Percentiles rank a stretch among this genome's conserved stretches.
Evolutionary conservation across 2,888 invertebrate species (phyloP).

Genomic region (Ceratothoa steindachneri): DNA sequence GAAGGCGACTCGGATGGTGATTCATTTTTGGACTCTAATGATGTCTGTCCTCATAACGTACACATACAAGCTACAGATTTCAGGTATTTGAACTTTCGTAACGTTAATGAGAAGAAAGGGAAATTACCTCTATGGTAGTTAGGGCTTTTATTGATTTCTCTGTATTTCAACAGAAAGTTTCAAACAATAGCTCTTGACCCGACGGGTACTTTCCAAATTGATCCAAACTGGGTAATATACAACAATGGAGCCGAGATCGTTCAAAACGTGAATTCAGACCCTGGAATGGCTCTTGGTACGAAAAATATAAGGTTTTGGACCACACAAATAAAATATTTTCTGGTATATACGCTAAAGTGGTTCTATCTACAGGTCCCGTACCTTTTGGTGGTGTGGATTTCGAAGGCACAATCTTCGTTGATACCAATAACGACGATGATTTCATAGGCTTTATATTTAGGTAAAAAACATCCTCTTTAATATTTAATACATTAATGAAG

Average conservation of each 20-base stretch:
- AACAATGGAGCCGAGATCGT: slow-evolving; percentile 84
- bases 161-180: slow-evolving; percentile 61
- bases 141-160: neutral
- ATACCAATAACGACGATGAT: slow-evolving; percentile 86
- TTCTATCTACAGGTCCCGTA: too few species aligned
- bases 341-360: too few species aligned
- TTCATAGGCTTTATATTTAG: slow-evolving; percentile 93
- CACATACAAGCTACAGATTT: slow-evolving; percentile 86
- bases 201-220: slow-evolving; percentile 82
- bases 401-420: slow-evolving; percentile 89
- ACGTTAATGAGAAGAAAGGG: too few species aligned
- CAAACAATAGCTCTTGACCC: slow-evolving; percentile 88
- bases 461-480: slow-evolving; percentile 57
- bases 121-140: neutral
- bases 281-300: slow-evolving; percentile 82
- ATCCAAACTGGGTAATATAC: slow-evolving; percentile 88
- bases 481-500: too few species aligned
- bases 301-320: neutral
- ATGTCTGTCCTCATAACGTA: slow-evolving; percentile 92
- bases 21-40: slow-evolving; percentile 68
- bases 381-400: slow-evolving; percentile 90
- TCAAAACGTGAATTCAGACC: slow-evolving; percentile 91
- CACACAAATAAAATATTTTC: slow-evolving; percentile 65
- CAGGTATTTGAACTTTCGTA: slow-evolving; percentile 55
- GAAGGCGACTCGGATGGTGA: slow-evolving; percentile 81